These are phyloP conservation scores for Chaetops frenatus DNA, from an alignment of 2,113 vertebrate species.

Conservation along the genomic window DNA sequence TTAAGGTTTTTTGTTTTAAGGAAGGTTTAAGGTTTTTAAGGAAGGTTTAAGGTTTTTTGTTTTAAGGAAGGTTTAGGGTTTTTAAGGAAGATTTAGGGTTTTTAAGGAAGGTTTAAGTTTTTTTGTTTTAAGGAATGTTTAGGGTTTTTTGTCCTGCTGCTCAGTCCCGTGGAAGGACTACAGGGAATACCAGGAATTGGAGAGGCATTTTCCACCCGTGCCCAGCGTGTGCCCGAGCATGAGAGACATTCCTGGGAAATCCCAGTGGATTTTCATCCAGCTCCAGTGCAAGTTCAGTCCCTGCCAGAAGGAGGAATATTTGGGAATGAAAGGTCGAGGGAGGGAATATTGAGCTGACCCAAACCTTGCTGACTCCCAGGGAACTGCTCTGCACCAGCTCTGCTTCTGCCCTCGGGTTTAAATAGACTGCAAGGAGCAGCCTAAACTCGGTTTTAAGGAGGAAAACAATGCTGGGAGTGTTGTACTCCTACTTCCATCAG, in stretches of 20 bases:
- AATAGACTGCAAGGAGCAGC: background rate
- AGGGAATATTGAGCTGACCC: conserved; percentile 1
- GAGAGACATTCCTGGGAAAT: background rate
- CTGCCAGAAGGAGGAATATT: conserved; percentile 20
- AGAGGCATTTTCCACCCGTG: too few species aligned
- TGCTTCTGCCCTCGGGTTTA: background rate
- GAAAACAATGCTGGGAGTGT: background rate
- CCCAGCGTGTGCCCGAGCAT: too few species aligned
- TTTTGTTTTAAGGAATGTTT: too few species aligned
- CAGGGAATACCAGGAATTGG: background rate
- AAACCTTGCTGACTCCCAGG: background rate
- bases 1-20: too few species aligned
- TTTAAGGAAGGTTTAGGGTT: too few species aligned
- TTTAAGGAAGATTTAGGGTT: too few species aligned
- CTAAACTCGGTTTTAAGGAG: background rate
- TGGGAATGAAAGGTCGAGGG: background rate
- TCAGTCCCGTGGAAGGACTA: background rate
- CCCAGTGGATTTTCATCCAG: background rate
- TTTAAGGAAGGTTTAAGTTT: too few species aligned
- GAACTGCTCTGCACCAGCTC: background rate
- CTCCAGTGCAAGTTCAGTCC: background rate
- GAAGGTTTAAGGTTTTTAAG: too few species aligned
- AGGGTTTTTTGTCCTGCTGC: background rate
- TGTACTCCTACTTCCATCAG: background rate
- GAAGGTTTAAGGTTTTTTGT: too few species aligned